phyloP scores from a whole-genome alignment of 92 coral and sea anemone genomes.

The Porites evermanni region DNA sequence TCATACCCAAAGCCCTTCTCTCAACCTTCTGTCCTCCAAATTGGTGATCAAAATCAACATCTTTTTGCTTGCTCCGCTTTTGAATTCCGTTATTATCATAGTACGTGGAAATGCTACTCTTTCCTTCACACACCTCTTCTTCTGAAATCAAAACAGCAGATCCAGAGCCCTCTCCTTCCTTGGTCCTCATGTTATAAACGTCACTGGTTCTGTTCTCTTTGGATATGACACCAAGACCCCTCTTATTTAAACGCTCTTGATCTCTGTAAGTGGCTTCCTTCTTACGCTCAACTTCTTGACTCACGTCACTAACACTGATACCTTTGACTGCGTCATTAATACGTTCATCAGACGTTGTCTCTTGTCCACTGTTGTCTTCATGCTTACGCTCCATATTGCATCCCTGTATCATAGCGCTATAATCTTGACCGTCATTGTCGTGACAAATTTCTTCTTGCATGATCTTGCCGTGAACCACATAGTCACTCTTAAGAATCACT shows the following conservation, averaged over 20 bases:
- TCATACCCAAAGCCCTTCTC: background rate
- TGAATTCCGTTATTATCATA: background rate
- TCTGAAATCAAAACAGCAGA: background rate
- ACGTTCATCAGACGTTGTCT: background rate
- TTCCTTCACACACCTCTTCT: background rate
- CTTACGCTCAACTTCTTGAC: background rate
- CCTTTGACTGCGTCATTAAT: background rate
- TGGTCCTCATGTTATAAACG: background rate
- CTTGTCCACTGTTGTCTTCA: background rate
- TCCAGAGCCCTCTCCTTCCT: too few relatives aligned
- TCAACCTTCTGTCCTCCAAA: background rate
- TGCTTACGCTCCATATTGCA: background rate
- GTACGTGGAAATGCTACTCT: background rate
- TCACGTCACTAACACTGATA: background rate
- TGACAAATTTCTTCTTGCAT: conserved; percentile 4
- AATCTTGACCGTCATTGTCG: background rate
- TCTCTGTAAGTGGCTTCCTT: background rate
- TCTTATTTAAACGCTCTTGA: background rate
- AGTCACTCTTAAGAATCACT: background rate
- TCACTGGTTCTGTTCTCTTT: background rate
- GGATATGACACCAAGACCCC: background rate
- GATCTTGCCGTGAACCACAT: background rate
- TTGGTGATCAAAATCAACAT: background rate
- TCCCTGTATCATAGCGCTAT: background rate
- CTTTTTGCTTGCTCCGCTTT: background rate